Base-by-base conservation (phyloP, 2,888 invertebrate genomes). In the Drosophila birchii region DNA sequence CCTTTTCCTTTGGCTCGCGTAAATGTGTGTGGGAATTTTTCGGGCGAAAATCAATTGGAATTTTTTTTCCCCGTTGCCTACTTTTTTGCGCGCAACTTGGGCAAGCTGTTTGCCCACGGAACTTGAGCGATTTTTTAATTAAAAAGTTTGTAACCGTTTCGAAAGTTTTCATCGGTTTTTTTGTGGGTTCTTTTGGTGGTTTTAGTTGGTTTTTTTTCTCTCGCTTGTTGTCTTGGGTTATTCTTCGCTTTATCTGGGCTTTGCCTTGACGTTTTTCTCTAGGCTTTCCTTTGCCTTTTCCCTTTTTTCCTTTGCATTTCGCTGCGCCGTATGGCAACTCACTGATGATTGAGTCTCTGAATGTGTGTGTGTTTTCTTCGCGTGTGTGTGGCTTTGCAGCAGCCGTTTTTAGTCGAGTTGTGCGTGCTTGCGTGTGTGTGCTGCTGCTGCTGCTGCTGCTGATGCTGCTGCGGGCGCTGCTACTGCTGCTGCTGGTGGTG, bases 301-400 rank as follows among this genome's bases (percentile, higher is more conserved):
- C 64, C 32, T 41, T 34, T 45, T 45, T 16, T 49, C 53, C 73
- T 80, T 77, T 80, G 68, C 75, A 79, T 75, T 80, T 63, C 68
- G 76, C 76, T 78, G 69, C 71, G 85, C 87, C 84, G 82, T 84
- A 84, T 84, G 84, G 84, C 82, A 87, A 80, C 75, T 69, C 76
- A 78, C 78, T 78, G 53, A 56, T 16, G n/a, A 11, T 29, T 63
- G 49, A 34, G 34, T 61, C 34, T 55, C 45, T 54, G 45, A 51
- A 54, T 70, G 53, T 64, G 41, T 54, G 36, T 60, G 47, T 34
- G 69, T 32, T 62, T 32, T 69, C 38, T 58, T 11, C 44, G 49
- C 36, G 66, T 63, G 53, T 71, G 43, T 68, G 67, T 61, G 55
- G 61, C 51, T 57, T 57, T 81, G 75, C 76, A 81, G 77, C 75